phyloP scores from a whole-genome alignment of 2,113 vertebrate genomes.

The Leuciscus idus region DNA sequence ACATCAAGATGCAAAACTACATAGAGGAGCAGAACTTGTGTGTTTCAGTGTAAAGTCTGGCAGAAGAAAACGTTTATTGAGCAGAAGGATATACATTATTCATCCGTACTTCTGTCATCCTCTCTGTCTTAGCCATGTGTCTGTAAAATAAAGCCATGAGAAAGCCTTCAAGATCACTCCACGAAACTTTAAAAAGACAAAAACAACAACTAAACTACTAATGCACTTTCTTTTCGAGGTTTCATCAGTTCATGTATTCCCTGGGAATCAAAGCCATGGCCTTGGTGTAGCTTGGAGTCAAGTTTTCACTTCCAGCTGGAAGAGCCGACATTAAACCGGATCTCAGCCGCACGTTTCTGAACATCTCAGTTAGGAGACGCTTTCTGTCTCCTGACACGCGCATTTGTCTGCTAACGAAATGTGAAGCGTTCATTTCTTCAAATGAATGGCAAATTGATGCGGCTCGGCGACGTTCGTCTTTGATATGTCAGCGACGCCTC shows the following conservation, averaged over 20 bases:
- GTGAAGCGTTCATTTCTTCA: slow-evolving; percentile 28
- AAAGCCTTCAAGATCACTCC: background rate
- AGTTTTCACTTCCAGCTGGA: background rate
- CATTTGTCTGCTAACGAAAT: background rate
- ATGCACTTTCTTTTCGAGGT: background rate
- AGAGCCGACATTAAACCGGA: background rate
- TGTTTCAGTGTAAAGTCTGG: background rate
- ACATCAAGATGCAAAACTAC: background rate
- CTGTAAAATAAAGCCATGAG: background rate
- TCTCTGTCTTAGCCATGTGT: background rate
- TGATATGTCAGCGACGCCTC: slow-evolving; percentile 37
- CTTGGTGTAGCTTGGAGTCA: background rate
- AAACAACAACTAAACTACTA: background rate
- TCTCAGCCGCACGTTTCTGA: background rate
- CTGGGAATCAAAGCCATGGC: slow-evolving; percentile 3
- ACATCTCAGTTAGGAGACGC: background rate
- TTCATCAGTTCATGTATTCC: background rate
- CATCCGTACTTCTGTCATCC: slow-evolving; percentile 23
- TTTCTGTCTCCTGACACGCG: background rate
- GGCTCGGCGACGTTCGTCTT: slow-evolving; percentile 27
- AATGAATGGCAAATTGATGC: slow-evolving; percentile 13
- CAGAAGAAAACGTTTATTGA: slow-evolving; percentile 50
- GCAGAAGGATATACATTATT: slow-evolving; percentile 42
- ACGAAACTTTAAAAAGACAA: background rate
- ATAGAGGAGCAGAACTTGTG: background rate